Evolutionary conservation across 2,888 invertebrate species (phyloP).

Genomic region (Orchestes rusci): DNA sequence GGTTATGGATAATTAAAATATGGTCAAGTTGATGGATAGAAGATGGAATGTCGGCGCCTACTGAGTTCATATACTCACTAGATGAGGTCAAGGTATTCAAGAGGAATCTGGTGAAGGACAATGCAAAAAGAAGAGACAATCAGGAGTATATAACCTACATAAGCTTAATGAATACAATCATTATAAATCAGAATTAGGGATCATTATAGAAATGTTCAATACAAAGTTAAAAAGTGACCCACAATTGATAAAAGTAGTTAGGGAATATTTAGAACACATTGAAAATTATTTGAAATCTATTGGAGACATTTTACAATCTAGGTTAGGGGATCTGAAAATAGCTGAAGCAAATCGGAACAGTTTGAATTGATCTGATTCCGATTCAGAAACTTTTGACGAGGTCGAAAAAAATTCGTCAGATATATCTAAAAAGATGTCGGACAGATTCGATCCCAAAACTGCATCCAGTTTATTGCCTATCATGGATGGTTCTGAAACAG

Average conservation of each 20-base stretch:
- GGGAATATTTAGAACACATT: neutral
- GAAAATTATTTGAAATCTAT: too few species aligned
- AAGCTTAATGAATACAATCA: neutral
- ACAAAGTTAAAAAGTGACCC: too few species aligned
- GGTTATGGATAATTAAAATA: too few species aligned
- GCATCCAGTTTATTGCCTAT: too few species aligned
- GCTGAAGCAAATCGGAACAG: neutral
- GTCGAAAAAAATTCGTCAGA: too few species aligned
- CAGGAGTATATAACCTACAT: neutral
- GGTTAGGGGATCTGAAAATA: neutral
- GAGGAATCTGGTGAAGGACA: neutral
- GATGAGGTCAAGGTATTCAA: neutral
- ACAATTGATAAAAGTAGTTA: neutral
- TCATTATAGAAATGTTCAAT: too few species aligned
- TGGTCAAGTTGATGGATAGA: neutral
- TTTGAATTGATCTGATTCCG: neutral
- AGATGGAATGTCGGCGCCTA: neutral
- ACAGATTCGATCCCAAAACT: too few species aligned
- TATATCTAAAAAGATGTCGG: neutral
- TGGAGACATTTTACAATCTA: neutral
- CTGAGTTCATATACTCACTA: neutral
- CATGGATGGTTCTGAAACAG: too few species aligned
- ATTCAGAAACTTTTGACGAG: too few species aligned
- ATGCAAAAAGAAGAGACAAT: neutral
- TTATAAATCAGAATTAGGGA: neutral